These are phyloP conservation scores for Carcharodon carcharias DNA, from an alignment of 2,797 vertebrate genomes.

Conservation along the genomic window DNA sequence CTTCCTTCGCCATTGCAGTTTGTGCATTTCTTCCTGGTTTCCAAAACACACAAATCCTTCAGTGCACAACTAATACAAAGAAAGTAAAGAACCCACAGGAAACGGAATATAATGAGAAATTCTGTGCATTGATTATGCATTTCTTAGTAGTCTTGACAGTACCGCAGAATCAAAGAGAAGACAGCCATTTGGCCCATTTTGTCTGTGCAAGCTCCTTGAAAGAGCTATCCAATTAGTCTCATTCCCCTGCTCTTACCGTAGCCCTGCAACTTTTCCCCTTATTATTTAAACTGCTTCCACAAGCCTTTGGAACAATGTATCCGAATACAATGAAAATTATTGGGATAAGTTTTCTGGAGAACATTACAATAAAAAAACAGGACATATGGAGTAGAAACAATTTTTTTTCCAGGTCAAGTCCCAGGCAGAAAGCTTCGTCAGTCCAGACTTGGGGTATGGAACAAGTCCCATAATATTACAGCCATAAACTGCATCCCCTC, in stretches of 20 bases:
- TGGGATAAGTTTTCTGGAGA: background rate
- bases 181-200: background rate
- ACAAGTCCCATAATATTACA: background rate
- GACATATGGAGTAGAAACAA: background rate
- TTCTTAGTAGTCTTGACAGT: background rate
- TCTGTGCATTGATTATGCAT: background rate
- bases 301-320: background rate
- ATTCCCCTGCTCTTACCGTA: background rate
- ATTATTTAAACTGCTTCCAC: background rate
- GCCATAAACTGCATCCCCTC: background rate
- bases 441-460: background rate
- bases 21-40: background rate
- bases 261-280: background rate
- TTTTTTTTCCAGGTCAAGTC: background rate
- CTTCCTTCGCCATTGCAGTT: background rate
- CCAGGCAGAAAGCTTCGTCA: background rate
- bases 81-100: background rate
- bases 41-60: background rate
- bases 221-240: background rate
- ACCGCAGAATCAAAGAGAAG: background rate
- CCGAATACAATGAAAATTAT: background rate
- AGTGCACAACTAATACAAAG: background rate
- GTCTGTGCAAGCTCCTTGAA: background rate
- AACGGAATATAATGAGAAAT: background rate
- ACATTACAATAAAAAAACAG: background rate